Conservation (phyloP, 2,113 vertebrate genomes). For the Phrynosoma platyrhinos region DNA sequence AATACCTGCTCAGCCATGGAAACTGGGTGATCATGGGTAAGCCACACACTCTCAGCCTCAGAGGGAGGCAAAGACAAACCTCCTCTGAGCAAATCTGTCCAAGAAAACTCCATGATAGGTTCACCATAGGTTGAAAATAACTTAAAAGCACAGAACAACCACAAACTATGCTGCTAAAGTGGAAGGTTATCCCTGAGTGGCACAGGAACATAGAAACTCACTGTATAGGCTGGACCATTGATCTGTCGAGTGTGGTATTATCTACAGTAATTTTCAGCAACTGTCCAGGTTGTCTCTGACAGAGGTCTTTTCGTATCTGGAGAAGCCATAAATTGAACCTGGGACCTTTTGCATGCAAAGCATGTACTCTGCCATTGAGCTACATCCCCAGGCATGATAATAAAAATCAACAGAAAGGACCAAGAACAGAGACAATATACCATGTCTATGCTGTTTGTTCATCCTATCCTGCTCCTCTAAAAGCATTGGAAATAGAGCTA, state of each 20-base stretch:
- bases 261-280: too few relatives aligned
- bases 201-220: too few relatives aligned
- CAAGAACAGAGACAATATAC: accelerated
- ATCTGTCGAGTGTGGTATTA: neutral
- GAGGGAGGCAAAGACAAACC: too few relatives aligned
- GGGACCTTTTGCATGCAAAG: neutral
- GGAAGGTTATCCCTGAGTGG: neutral
- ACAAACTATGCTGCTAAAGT: neutral
- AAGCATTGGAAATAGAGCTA: neutral
- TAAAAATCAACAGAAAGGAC: accelerated
- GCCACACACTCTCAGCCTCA: too few relatives aligned
- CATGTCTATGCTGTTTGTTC: accelerated
- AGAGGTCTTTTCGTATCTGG: neutral
- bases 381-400: neutral
- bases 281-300: neutral
- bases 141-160: neutral
- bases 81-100: too few relatives aligned
- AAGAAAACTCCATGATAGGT: too few relatives aligned
- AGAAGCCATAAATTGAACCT: neutral
- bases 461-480: too few relatives aligned
- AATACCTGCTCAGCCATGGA: too few relatives aligned
- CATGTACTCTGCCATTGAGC: neutral
- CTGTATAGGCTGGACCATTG: neutral
- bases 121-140: too few relatives aligned
- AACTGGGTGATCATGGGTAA: too few relatives aligned